These are phyloP conservation scores for Austrolebias charrua DNA, from an alignment of 2,797 vertebrate genomes.

Conservation along the genomic window DNA sequence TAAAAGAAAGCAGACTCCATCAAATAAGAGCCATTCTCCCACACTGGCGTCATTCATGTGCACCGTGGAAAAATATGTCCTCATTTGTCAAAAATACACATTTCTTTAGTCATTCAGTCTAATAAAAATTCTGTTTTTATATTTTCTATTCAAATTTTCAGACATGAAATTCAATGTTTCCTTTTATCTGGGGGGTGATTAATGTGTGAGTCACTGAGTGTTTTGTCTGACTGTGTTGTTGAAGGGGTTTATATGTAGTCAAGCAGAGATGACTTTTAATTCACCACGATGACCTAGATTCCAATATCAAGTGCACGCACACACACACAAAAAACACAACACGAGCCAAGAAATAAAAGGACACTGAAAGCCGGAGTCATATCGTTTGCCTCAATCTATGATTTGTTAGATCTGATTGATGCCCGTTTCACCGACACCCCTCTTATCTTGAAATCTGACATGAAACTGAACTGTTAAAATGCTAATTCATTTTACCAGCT, in stretches of 20 bases:
- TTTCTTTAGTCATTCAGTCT: conserved; percentile 37
- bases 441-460: conserved; percentile 69
- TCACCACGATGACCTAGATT: conserved; percentile 75
- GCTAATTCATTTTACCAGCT: conserved; percentile 68
- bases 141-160: conserved; percentile 48
- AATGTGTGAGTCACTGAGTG: conserved; percentile 20
- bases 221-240: conserved; percentile 21
- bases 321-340: conserved; percentile 3
- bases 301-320: conserved; percentile 41
- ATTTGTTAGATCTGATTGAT: conserved; percentile 20
- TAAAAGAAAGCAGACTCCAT: conserved; percentile 69
- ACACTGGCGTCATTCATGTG: conserved; percentile 54
- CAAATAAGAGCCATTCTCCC: conserved; percentile 63
- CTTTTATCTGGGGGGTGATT: conserved; percentile 40
- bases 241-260: conserved; percentile 54
- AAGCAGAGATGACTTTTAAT: conserved; percentile 69
- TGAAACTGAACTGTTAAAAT: conserved; percentile 76
- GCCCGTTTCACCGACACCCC: conserved; percentile 37
- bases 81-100: conserved; percentile 55
- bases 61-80: conserved; percentile 48
- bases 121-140: conserved; percentile 53
- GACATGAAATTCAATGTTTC: conserved; percentile 57
- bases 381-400: too few relatives aligned
- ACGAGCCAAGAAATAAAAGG: not conserved
- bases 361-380: too few relatives aligned